Conservation (phyloP, 2,113 vertebrate species). For the Euleptes europaea region DNA sequence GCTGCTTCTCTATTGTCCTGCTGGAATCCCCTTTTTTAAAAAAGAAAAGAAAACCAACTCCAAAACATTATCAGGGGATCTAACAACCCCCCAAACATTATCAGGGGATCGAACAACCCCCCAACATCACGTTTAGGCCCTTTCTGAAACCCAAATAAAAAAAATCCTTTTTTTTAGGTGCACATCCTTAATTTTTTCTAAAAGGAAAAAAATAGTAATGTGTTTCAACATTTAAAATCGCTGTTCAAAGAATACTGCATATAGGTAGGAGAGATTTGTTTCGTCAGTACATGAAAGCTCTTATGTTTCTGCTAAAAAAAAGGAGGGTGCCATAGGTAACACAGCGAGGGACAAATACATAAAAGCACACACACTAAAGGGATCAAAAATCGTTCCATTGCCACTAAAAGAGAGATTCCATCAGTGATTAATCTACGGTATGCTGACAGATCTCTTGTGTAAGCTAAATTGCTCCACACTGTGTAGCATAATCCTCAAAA, state of each 20-base stretch:
- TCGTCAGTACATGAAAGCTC: not conserved
- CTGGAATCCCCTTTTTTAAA: no score
- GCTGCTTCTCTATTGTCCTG: no score
- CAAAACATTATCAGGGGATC: no score
- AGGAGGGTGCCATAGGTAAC: not conserved
- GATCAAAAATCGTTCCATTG: constrained; percentile 14
- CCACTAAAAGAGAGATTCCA: not conserved
- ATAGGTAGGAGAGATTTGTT: accelerated
- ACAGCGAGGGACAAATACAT: not conserved
- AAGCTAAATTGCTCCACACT: constrained; percentile 24
- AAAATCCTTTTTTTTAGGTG: no score
- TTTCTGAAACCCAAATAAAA: no score
- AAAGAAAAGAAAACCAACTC: no score
- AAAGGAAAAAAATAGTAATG: no score
- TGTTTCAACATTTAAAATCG: not conserved
- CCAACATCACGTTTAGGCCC: no score
- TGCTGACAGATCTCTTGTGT: constrained; percentile 42
- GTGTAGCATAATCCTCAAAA: constrained; percentile 53
- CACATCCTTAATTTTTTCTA: no score
- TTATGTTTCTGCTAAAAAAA: not conserved
- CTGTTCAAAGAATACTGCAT: constrained; percentile 2
- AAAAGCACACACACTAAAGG: not conserved
- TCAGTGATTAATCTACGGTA: constrained; percentile 15
- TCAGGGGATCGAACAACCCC: no score
- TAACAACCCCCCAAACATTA: no score